Percentiles rank a stretch among this genome's conserved stretches.
These are phyloP conservation scores for Hesperophylax magnus DNA, from an alignment of 1,140 invertebrate genomes.

Conservation along the genomic window DNA sequence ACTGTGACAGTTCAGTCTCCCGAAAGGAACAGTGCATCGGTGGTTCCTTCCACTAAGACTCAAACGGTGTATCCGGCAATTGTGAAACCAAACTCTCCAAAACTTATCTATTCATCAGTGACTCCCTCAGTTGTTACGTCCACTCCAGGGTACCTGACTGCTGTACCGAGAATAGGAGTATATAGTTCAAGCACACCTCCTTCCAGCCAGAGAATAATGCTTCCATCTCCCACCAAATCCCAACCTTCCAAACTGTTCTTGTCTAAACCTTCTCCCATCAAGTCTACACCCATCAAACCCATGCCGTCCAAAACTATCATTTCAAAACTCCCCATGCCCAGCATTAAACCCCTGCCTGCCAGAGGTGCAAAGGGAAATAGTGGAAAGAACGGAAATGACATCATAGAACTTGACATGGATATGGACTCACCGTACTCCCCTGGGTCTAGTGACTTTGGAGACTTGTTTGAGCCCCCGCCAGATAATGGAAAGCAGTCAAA, in stretches of 20 bases:
- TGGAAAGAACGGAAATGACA: slow-evolving; percentile 68
- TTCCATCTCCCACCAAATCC: slow-evolving; percentile 68
- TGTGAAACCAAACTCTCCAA: slow-evolving; percentile 63
- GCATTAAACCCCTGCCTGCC: slow-evolving; percentile 55
- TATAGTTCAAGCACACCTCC: slow-evolving; percentile 61
- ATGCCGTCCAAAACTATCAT: slow-evolving; percentile 65
- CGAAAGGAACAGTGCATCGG: slow-evolving; percentile 59
- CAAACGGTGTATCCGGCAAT: slow-evolving; percentile 57
- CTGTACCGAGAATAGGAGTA: slow-evolving; percentile 62
- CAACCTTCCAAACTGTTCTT: slow-evolving; percentile 65
- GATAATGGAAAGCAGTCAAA: slow-evolving; percentile 65
- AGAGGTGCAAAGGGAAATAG: slow-evolving; percentile 51
- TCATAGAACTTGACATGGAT: slow-evolving; percentile 77
- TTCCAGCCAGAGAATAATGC: slow-evolving; percentile 63
- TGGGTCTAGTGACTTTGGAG: slow-evolving; percentile 86
- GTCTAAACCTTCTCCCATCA: slow-evolving; percentile 70
- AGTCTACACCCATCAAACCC: slow-evolving; percentile 71
- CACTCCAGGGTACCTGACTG: slow-evolving; percentile 61
- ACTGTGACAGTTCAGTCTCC: slow-evolving; percentile 55
- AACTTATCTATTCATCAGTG: slow-evolving; percentile 59
- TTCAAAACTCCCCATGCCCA: slow-evolving; percentile 61
- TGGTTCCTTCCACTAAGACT: slow-evolving; percentile 18
- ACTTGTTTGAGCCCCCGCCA: slow-evolving; percentile 87
- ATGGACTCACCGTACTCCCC: slow-evolving; percentile 89
- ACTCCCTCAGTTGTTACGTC: slow-evolving; percentile 61